Evolutionary conservation across 2,797 vertebrate species (phyloP).

Genomic region (Sebastes ruberrimus): DNA sequence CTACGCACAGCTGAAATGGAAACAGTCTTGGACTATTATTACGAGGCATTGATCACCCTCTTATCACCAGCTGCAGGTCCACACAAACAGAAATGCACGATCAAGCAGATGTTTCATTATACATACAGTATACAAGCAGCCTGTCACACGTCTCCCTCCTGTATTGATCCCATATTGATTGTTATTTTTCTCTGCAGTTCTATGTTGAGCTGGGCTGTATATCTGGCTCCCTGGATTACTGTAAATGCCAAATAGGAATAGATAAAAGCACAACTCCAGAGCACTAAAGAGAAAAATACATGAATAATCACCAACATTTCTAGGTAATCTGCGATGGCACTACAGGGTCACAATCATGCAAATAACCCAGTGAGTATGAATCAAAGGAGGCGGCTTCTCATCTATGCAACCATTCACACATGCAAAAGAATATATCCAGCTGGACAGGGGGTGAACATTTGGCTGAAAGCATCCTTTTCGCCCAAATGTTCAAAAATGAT

Average conservation of each 20-base stretch:
- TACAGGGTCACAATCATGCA: constrained; percentile 24
- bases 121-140: constrained; percentile 3
- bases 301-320: constrained; percentile 4
- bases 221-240: neutral
- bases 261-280: neutral
- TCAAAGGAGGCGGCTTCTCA: constrained; percentile 22
- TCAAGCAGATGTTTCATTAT: constrained; percentile 5
- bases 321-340: constrained; percentile 23
- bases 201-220: neutral
- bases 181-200: constrained; percentile 19
- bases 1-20: constrained; percentile 38
- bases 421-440: constrained; percentile 10
- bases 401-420: constrained; percentile 14
- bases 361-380: constrained; percentile 9
- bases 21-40: constrained; percentile 34
- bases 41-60: constrained; percentile 32
- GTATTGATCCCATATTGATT: constrained; percentile 39
- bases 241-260: neutral
- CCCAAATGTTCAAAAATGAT: neutral
- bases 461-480: neutral
- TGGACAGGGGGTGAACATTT: constrained; percentile 3
- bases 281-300: neutral
- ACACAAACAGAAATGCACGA: constrained; percentile 5
- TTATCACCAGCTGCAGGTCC: constrained; percentile 42
- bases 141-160: neutral